A percentile compares a stretch with the other conserved stretches of the same genome.
phyloP scores from a whole-genome alignment of 2,797 vertebrate species.

The Sibirionetta formosa region DNA sequence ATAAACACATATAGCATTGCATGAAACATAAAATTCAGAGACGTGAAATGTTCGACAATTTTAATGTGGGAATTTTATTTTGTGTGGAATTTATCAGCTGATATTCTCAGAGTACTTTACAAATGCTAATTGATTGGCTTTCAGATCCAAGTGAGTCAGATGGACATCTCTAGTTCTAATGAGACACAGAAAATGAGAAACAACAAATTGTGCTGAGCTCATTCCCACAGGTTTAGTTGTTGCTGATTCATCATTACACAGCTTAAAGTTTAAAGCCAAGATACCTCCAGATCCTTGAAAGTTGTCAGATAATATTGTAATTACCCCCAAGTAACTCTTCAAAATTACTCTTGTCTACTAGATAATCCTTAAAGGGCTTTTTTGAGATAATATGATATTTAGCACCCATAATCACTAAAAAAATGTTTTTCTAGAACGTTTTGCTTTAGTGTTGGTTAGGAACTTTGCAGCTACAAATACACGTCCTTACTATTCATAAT shows the following conservation, averaged over 20 bases:
- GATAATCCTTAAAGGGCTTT: neutral
- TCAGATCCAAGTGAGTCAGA: neutral
- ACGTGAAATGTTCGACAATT: slow-evolving; percentile 9
- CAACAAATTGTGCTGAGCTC: neutral
- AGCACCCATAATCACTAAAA: neutral
- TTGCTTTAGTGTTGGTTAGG: neutral
- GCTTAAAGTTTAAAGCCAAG: neutral
- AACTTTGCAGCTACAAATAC: neutral
- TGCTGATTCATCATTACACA: neutral
- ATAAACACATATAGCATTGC: too few relatives aligned
- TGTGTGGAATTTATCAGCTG: neutral
- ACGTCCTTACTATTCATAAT: neutral
- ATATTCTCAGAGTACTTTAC: neutral
- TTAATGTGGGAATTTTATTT: neutral
- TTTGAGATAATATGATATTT: neutral
- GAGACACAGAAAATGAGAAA: neutral
- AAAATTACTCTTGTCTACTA: neutral
- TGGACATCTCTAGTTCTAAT: neutral
- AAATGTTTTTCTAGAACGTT: neutral
- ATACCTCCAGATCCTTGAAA: neutral
- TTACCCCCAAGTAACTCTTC: neutral
- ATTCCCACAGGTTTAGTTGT: neutral
- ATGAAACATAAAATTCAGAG: neutral
- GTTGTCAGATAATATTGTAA: neutral
- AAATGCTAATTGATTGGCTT: slow-evolving; percentile 16